Percentiles rank a stretch among this genome's conserved stretches.
phyloP scores from a whole-genome alignment of 2,113 vertebrate species.

The Naja naja region DNA sequence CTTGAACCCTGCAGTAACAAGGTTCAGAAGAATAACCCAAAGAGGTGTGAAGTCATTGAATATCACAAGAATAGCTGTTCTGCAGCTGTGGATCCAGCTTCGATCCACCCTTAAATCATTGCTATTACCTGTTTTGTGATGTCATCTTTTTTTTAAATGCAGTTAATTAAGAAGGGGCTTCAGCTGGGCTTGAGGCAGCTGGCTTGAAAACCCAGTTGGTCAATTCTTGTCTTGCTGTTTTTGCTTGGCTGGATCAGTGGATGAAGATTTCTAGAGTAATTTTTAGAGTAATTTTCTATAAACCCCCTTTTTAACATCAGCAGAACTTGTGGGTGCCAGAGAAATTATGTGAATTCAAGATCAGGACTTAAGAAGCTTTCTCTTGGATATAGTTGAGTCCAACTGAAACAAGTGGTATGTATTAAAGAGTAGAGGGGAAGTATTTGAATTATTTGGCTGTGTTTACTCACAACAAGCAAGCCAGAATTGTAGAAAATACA shows the following conservation, averaged over 20 bases:
- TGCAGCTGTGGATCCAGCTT: not conserved
- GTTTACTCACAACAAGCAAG: not conserved
- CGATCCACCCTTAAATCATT: constrained; percentile 12
- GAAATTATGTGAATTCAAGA: not conserved
- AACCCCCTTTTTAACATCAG: too few relatives aligned
- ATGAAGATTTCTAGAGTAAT: not conserved
- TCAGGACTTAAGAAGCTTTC: not conserved
- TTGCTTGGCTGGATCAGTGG: not conserved
- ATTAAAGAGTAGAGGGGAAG: not conserved
- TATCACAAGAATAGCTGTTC: constrained; percentile 21
- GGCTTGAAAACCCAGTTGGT: too few relatives aligned
- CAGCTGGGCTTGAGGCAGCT: not conserved
- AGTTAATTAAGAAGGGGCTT: not conserved
- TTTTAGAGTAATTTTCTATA: not conserved
- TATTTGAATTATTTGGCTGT: not conserved
- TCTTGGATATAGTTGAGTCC: not conserved
- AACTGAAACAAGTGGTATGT: not conserved
- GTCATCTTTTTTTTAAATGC: not conserved
- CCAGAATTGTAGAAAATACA: not conserved
- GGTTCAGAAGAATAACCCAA: constrained; percentile 18
- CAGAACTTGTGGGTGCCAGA: not conserved
- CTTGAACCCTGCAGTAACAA: constrained; percentile 42
- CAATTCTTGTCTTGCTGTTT: not conserved
- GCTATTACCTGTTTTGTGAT: constrained; percentile 30
- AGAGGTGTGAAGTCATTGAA: constrained; percentile 26